These are phyloP conservation scores for Microcebus ravelobensis DNA, from an alignment of 2,113 vertebrate genomes.

Conservation along the genomic window DNA sequence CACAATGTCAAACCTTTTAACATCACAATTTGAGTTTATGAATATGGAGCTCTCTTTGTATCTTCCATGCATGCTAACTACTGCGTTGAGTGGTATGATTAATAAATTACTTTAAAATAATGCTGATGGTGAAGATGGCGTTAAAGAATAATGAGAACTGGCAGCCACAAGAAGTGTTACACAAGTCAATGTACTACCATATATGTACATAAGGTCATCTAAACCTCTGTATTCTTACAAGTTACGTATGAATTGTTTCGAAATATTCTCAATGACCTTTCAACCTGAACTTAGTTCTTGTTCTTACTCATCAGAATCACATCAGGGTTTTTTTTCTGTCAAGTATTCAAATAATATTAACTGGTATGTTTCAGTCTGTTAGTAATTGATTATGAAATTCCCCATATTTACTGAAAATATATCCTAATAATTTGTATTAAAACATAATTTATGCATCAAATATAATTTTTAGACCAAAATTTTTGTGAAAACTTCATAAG, in stretches of 20 bases:
- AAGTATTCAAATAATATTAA: conserved; percentile 39
- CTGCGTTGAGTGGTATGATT: background rate
- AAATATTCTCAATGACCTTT: conserved; percentile 50
- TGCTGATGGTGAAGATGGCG: background rate
- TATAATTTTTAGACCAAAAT: background rate
- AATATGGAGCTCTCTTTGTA: background rate
- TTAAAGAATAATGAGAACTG: background rate
- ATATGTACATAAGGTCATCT: background rate
- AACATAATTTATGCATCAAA: background rate
- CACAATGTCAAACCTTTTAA: background rate
- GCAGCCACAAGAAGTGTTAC: background rate
- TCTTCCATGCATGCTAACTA: too few species aligned
- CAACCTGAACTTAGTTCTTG: conserved; percentile 41
- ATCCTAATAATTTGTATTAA: background rate
- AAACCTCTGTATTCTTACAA: background rate
- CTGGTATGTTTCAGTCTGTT: background rate
- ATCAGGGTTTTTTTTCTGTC: background rate
- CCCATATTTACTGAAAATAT: background rate
- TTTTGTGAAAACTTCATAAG: background rate
- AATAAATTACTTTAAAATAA: background rate
- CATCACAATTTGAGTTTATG: background rate
- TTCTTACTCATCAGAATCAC: background rate
- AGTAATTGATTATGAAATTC: background rate
- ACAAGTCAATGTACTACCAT: background rate
- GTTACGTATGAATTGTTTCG: conserved; percentile 50